These are phyloP conservation scores for Myiozetetes cayanensis DNA, from an alignment of 2,113 vertebrate genomes.

Conservation along the genomic window DNA sequence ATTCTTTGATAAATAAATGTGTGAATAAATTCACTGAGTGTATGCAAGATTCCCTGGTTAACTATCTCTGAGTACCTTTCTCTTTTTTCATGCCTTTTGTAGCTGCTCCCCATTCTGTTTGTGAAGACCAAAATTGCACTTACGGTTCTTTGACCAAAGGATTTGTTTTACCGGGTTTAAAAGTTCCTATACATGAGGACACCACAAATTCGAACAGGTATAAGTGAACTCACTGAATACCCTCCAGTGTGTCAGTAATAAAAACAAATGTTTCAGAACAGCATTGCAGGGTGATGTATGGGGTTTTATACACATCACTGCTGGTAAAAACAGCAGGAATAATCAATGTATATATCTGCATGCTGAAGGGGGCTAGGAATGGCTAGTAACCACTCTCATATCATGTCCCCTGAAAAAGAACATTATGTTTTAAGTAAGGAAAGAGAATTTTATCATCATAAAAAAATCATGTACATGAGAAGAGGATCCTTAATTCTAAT, in stretches of 20 bases:
- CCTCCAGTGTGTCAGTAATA: not conserved
- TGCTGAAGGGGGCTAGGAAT: not conserved
- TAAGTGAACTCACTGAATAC: not conserved
- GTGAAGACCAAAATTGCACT: not conserved
- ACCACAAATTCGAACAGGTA: not conserved
- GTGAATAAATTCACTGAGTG: not conserved
- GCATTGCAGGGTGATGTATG: not conserved
- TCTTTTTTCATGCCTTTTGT: not conserved
- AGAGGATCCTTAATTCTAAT: not conserved
- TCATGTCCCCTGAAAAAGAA: not conserved
- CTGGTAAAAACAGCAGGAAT: conserved; percentile 9
- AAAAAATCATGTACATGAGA: not conserved
- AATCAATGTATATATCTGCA: not conserved
- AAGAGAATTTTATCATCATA: not conserved
- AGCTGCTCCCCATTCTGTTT: not conserved
- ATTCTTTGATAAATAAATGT: not conserved
- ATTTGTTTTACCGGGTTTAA: not conserved
- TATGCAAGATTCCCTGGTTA: not conserved
- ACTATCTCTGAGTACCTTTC: not conserved
- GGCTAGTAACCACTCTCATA: not conserved
- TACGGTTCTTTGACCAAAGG: not conserved
- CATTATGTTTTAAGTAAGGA: not conserved
- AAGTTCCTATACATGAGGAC: not conserved
- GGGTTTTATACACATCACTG: not conserved
- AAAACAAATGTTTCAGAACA: not conserved